A percentile compares a stretch with the other conserved stretches of the same genome.
These are phyloP conservation scores for Helicolenus hilgendorfi DNA, from an alignment of 2,797 vertebrate species.

Conservation along the genomic window DNA sequence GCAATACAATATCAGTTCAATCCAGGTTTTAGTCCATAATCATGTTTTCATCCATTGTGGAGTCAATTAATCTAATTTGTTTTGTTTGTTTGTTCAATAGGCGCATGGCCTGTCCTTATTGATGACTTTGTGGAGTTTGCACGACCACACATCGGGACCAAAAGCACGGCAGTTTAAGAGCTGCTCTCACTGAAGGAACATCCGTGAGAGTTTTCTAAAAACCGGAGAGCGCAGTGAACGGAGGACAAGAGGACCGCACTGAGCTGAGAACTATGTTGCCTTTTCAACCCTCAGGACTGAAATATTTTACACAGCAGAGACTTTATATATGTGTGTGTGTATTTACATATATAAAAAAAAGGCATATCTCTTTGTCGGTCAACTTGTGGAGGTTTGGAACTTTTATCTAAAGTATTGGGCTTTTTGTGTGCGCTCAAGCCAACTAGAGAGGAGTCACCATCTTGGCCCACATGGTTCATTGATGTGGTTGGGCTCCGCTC, in stretches of 20 bases:
- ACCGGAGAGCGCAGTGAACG: slow-evolving; percentile 87
- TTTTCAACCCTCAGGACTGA: slow-evolving; percentile 92
- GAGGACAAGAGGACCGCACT: slow-evolving; percentile 92
- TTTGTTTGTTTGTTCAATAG: slow-evolving; percentile 74
- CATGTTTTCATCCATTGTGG: not conserved
- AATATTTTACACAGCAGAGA: slow-evolving; percentile 95
- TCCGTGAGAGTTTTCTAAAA: slow-evolving; percentile 92
- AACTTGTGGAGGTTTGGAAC: slow-evolving; percentile 94
- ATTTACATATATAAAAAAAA: slow-evolving; percentile 91
- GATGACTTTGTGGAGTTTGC: slow-evolving; percentile 99
- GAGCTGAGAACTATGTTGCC: slow-evolving; percentile 96
- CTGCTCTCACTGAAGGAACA: slow-evolving; percentile 80
- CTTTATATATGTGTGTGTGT: slow-evolving; percentile 86
- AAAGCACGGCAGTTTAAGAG: slow-evolving; percentile 96
- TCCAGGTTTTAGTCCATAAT: not conserved
- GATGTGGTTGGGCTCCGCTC: slow-evolving; percentile 87
- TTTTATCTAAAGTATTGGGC: slow-evolving; percentile 94
- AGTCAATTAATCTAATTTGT: not conserved
- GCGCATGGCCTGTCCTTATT: slow-evolving; percentile 98
- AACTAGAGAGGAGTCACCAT: slow-evolving; percentile 90
- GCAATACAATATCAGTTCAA: not conserved
- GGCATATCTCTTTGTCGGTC: slow-evolving; percentile 94
- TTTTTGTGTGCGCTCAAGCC: slow-evolving; percentile 91
- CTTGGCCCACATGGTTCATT: slow-evolving; percentile 86
- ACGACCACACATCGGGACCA: slow-evolving; percentile 97